phyloP scores from a whole-genome alignment of 2,113 vertebrate species.

The Corvus hawaiiensis region DNA sequence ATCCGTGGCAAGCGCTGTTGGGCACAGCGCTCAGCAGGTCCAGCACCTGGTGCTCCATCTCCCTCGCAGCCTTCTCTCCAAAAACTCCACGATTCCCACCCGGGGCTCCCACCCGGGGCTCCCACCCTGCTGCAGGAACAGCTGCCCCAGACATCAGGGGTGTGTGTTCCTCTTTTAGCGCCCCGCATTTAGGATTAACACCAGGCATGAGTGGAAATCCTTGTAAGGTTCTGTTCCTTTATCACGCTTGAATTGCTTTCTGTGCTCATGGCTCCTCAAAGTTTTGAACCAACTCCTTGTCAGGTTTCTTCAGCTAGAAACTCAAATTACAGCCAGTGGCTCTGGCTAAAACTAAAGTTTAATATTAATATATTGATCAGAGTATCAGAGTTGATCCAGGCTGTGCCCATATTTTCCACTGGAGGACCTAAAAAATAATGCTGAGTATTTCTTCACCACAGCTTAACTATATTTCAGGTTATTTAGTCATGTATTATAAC shows the following conservation, averaged over 20 bases:
- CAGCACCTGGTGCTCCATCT: neutral
- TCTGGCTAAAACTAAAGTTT: neutral
- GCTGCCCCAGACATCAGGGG: neutral
- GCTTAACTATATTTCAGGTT: neutral
- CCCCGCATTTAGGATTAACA: neutral
- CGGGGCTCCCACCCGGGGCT: accelerated
- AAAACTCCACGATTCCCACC: accelerated
- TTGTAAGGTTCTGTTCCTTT: neutral
- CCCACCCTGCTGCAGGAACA: neutral
- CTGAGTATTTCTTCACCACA: neutral
- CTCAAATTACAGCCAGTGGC: neutral
- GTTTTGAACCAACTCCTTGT: neutral
- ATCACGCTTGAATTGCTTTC: neutral
- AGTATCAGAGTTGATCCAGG: neutral
- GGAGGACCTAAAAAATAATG: neutral
- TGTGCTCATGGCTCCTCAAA: neutral
- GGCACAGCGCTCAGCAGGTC: neutral
- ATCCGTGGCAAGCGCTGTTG: accelerated
- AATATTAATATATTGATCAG: neutral
- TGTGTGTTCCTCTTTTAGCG: accelerated
- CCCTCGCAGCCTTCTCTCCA: neutral
- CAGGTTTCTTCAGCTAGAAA: neutral
- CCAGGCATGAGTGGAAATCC: neutral
- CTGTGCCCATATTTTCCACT: neutral
- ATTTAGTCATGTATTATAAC: neutral